Conservation (phyloP, 2,113 vertebrate genomes). For the Prionailurus bengalensis region DNA sequence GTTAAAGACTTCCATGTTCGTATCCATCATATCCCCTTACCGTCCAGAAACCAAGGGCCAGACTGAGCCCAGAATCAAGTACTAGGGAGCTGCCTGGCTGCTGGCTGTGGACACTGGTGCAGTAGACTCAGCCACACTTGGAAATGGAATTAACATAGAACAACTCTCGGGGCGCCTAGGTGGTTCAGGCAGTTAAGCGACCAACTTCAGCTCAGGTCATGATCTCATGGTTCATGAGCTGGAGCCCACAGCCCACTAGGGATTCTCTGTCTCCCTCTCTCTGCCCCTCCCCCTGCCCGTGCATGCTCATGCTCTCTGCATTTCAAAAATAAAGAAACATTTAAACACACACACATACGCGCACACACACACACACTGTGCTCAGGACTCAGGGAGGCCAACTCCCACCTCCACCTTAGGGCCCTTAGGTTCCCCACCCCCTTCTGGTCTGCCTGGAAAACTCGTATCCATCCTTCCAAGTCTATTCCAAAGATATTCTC, state of each 20-base stretch:
- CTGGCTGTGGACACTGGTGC: background rate
- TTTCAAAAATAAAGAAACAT: too few relatives aligned
- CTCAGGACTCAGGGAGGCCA: background rate
- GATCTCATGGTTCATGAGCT: too few relatives aligned
- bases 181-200: too few relatives aligned
- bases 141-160: conserved; percentile 42
- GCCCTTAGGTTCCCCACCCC: too few relatives aligned
- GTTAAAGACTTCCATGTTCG: conserved; percentile 42
- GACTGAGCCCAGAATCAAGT: background rate
- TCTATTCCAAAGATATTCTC: conserved; percentile 23
- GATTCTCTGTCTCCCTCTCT: too few relatives aligned
- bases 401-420: background rate
- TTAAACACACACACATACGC: too few relatives aligned
- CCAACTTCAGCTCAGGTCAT: too few relatives aligned
- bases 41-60: background rate
- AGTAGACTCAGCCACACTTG: background rate
- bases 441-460: background rate
- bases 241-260: too few relatives aligned
- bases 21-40: background rate
- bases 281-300: too few relatives aligned
- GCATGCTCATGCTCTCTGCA: too few relatives aligned
- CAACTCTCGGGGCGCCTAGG: background rate
- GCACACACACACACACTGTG: background rate
- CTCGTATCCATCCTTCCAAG: conserved; percentile 11
- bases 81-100: background rate